Evolutionary conservation across 2,888 invertebrate species (phyloP).

Genomic region (Melanophora roralis): DNA sequence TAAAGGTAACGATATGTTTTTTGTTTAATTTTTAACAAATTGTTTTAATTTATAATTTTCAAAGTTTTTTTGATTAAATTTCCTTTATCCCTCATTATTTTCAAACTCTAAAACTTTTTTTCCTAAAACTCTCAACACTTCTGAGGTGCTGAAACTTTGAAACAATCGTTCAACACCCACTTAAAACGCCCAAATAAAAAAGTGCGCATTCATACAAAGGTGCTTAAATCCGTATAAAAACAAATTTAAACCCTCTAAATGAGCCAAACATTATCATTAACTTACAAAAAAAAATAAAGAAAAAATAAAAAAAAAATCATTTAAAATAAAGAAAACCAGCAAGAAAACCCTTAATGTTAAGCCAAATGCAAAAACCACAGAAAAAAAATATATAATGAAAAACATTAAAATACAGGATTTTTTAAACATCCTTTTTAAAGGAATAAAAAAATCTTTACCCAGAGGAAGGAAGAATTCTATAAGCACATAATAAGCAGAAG

Average conservation of each 20-base stretch:
- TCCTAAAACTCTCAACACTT: conserved; percentile 11
- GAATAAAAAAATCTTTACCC: conserved; percentile 12
- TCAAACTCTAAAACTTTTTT: too few species aligned
- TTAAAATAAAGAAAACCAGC: conserved; percentile 42
- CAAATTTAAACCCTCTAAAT: conserved; percentile 58
- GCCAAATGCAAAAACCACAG: conserved; percentile 74
- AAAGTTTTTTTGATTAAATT: too few species aligned
- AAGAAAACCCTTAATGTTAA: conserved; percentile 67
- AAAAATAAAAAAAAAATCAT: conserved; percentile 35
- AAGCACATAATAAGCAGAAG: conserved; percentile 46
- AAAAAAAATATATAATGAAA: conserved; percentile 62
- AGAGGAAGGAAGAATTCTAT: conserved; percentile 36
- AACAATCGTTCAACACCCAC: conserved; percentile 57
- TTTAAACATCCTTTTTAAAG: conserved; percentile 30
- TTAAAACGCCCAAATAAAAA: conserved; percentile 42
- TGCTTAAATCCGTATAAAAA: conserved; percentile 53
- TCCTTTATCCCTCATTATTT: too few species aligned
- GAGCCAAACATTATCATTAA: conserved; percentile 57
- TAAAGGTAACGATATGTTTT: too few species aligned
- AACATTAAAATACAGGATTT: conserved; percentile 26
- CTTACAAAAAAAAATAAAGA: conserved; percentile 29
- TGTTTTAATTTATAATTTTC: too few species aligned
- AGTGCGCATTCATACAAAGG: conserved; percentile 20
- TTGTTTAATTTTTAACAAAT: too few species aligned
- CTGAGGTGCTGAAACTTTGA: conserved; percentile 58